Conservation (phyloP, 2,888 invertebrate species). For the Emmelina monodactyla region DNA sequence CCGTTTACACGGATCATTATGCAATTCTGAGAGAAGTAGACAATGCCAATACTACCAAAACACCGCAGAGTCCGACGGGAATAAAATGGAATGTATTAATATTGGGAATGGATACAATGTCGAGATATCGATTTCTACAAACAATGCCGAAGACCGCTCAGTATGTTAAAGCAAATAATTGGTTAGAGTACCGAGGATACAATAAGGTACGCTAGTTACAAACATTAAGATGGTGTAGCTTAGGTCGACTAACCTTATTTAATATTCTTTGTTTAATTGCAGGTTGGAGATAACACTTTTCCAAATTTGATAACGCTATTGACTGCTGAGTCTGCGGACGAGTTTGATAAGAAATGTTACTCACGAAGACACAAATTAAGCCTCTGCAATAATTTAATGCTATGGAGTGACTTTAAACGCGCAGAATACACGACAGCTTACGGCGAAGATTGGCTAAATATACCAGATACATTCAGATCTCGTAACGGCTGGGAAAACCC, state of each 20-base stretch:
- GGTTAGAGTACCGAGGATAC: slow-evolving; percentile 76
- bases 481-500: slow-evolving; percentile 70
- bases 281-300: slow-evolving; percentile 86
- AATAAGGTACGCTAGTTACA: slow-evolving; percentile 40
- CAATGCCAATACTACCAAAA: background rate
- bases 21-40: background rate
- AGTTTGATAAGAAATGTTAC: slow-evolving; percentile 58
- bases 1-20: background rate
- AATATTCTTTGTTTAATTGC: slow-evolving; percentile 16
- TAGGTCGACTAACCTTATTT: background rate
- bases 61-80: background rate
- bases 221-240: background rate
- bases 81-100: slow-evolving; percentile 64
- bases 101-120: slow-evolving; percentile 82
- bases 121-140: slow-evolving; percentile 76
- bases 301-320: slow-evolving; percentile 85
- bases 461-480: slow-evolving; percentile 71
- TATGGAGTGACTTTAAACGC: slow-evolving; percentile 77
- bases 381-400: slow-evolving; percentile 71
- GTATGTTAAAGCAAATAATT: slow-evolving; percentile 69
- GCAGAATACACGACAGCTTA: slow-evolving; percentile 78
- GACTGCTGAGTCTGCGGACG: slow-evolving; percentile 69
- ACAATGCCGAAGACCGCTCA: slow-evolving; percentile 75
- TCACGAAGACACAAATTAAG: too few species aligned
- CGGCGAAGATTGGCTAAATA: slow-evolving; percentile 73